These are phyloP conservation scores for Melanaphis sacchari DNA, from an alignment of 1,140 invertebrate species.

Conservation along the genomic window DNA sequence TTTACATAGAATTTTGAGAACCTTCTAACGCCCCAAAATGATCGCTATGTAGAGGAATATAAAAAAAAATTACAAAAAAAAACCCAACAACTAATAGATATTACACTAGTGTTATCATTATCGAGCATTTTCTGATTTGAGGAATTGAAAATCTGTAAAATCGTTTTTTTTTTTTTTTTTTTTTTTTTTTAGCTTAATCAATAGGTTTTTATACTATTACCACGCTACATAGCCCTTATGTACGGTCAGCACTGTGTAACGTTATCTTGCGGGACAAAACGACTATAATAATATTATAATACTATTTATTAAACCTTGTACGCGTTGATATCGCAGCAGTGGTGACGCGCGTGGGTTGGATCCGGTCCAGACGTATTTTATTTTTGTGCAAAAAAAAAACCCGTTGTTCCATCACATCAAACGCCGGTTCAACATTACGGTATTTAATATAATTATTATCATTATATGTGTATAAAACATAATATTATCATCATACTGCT, in stretches of 20 bases:
- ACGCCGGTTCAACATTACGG: background rate
- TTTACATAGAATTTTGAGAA: background rate
- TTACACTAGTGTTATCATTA: background rate
- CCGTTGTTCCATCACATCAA: background rate
- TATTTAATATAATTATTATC: background rate
- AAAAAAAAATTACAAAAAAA: background rate
- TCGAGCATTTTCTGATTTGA: background rate
- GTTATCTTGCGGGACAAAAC: background rate
- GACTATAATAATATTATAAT: background rate
- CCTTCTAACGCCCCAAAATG: background rate
- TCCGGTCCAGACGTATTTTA: constrained; percentile 23
- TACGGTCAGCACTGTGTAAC: background rate
- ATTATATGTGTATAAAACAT: background rate
- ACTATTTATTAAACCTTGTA: background rate
- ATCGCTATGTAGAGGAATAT: background rate
- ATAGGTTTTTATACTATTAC: background rate
- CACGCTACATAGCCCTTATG: background rate
- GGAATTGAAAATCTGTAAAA: background rate
- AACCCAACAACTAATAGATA: too few relatives aligned
- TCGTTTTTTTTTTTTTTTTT: background rate
- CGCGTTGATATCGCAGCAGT: background rate
- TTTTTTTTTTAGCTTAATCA: background rate
- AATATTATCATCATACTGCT: background rate
- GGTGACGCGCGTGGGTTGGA: constrained; percentile 10
- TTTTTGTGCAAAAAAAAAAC: background rate